phyloP scores from a whole-genome alignment of 2,888 invertebrate genomes.

The Hyposoter dolosus region DNA sequence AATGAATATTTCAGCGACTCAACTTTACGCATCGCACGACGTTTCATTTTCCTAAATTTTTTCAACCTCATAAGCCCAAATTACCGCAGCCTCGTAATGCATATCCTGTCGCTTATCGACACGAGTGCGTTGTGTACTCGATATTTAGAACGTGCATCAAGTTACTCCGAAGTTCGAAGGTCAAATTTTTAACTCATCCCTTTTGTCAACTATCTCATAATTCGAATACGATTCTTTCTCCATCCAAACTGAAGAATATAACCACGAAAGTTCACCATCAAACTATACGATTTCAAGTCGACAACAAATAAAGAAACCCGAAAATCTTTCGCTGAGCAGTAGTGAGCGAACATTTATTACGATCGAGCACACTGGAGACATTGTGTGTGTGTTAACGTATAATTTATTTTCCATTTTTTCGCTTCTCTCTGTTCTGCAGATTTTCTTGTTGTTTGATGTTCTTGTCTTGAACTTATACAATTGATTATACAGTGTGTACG shows the following conservation, averaged over 20 bases:
- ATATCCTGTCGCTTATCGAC: not conserved
- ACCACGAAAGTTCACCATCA: not conserved
- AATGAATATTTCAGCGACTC: not conserved
- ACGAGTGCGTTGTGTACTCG: not conserved
- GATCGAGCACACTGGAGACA: conserved; percentile 58
- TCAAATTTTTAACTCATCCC: not conserved
- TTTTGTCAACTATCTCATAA: not conserved
- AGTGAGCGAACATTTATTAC: conserved; percentile 64
- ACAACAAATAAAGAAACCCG: not conserved
- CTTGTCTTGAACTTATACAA: conserved; percentile 53
- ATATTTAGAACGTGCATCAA: not conserved
- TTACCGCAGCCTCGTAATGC: not conserved
- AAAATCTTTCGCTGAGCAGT: conserved; percentile 52
- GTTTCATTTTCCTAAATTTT: not conserved
- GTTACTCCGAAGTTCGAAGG: not conserved
- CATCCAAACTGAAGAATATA: not conserved
- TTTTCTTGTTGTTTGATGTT: not conserved
- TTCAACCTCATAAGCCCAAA: not conserved
- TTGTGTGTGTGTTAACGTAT: conserved; percentile 57
- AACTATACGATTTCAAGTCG: not conserved
- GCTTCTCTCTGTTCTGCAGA: conserved; percentile 17
- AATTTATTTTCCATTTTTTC: conserved; percentile 24
- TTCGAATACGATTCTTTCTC: not conserved
- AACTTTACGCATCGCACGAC: not conserved
- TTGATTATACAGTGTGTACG: conserved; percentile 48